Evolutionary conservation across 2,888 invertebrate species (phyloP), one percentile per base, ranked within the genome.

Genomic region (Lamellibrachia columna): DNA sequence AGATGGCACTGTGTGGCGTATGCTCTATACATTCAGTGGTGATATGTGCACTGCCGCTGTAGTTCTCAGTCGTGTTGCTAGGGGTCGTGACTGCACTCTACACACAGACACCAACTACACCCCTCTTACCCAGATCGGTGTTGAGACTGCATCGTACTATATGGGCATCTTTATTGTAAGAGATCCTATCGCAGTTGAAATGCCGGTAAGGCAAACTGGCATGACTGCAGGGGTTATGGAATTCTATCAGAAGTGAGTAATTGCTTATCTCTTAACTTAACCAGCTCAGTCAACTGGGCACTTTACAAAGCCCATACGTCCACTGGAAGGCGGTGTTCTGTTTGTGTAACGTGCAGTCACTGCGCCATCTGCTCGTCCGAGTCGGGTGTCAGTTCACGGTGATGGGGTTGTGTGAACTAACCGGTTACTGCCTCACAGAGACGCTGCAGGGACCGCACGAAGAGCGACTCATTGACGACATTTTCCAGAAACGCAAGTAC

Each of bases 391-490:
- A n/a, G 22, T 75, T 75, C n/a, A 75, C n/a, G 75, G 75, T 22
- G 75, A 75, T n/a, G 75, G 75, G n/a, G 75, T 75, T 75, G 75
- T 22, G 75, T 75, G 75, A 75, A 75, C 75, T 75, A 75, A 75
- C 75, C 75, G 75, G 75, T 75, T 75, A 75, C 75, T 75, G 75
- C 75, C 75, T 53, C 91, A 15, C 93, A 93, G 93, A 60, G n/a
- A 58, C 93, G 7, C 52, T 60, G 53, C 28, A 91, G 58, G 96
- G 96, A 1, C 92, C 92, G 15, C 94, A 96, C 93, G 97, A 97
- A 93, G 94, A 95, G 75, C 94, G 95, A 15, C 94, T 97, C 28
- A 95, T 97, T 93, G 95, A 96, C 60, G 75, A 90, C n/a, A 90
- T 93, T 58, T 93, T 93, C 52, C 60, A 53, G 8, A 90, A 92